These are phyloP conservation scores for Aquatica leii DNA, from an alignment of 2,888 invertebrate species.

Conservation along the genomic window DNA sequence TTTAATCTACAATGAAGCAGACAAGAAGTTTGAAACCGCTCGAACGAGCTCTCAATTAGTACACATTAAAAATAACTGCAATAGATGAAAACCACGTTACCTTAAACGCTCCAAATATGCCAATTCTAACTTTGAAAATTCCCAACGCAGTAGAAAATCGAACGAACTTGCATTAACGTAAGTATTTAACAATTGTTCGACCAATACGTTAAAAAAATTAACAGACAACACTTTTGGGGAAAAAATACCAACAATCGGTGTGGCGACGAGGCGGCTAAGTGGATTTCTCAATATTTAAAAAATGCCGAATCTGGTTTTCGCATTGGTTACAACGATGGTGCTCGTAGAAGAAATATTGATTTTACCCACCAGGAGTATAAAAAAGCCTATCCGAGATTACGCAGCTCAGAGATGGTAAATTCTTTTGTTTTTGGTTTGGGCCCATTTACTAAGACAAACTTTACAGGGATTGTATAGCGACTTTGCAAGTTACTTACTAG, in stretches of 20 bases:
- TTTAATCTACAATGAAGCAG: conserved; percentile 59
- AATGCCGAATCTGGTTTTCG: not conserved
- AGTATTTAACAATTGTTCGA: not conserved
- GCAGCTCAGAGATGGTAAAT: too few relatives aligned
- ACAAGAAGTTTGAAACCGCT: conserved; percentile 58
- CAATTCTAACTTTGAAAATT: not conserved
- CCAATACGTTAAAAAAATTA: too few relatives aligned
- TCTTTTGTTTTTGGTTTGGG: too few relatives aligned
- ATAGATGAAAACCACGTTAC: conserved; percentile 58
- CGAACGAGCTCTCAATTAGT: conserved; percentile 62
- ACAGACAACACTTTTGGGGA: not conserved
- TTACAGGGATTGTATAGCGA: conserved; percentile 50
- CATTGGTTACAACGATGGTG: not conserved
- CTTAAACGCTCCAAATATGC: conserved; percentile 57
- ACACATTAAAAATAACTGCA: conserved; percentile 58
- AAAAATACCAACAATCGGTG: not conserved
- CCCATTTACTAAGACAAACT: too few relatives aligned
- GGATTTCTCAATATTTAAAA: not conserved
- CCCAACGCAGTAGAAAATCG: not conserved
- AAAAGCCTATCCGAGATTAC: not conserved
- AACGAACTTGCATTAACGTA: not conserved
- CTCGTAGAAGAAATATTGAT: not conserved
- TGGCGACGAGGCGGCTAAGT: conserved; percentile 13
- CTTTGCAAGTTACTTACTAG: conserved; percentile 63
- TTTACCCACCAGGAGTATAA: not conserved